Evolutionary conservation across 2,797 vertebrate genomes (phyloP).

Genomic region (Merluccius polli): DNA sequence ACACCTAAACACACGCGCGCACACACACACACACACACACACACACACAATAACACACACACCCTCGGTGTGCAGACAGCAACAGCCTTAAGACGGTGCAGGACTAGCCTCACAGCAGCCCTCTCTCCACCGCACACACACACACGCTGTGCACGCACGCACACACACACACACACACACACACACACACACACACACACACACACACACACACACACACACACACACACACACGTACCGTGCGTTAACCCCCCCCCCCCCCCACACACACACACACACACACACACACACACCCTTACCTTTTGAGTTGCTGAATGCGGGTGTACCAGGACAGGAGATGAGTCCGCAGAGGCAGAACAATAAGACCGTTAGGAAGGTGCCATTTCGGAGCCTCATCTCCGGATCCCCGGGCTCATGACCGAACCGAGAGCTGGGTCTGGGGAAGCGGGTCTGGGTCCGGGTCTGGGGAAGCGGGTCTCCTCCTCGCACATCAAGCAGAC

Average conservation of each 20-base stretch:
- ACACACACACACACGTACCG: not conserved
- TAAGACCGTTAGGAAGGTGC: slow-evolving; percentile 94
- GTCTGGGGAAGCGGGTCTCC: not conserved
- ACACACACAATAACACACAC: not conserved
- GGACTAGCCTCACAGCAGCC: not conserved
- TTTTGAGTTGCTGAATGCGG: slow-evolving; percentile 92
- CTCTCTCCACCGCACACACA: slow-evolving; percentile 1
- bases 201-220: not conserved
- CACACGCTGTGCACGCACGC: slow-evolving; percentile 14
- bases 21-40: not conserved
- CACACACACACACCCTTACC: slow-evolving; percentile 65
- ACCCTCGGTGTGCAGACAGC: no score
- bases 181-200: slow-evolving; percentile 4
- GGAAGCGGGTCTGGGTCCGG: no score
- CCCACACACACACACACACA: not conserved
- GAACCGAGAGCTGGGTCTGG: slow-evolving; percentile 60
- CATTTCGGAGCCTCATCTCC: slow-evolving; percentile 98
- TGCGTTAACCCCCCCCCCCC: not conserved
- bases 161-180: slow-evolving; percentile 7
- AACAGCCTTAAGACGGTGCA: not conserved
- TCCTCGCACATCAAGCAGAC: not conserved
- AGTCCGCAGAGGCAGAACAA: slow-evolving; percentile 91
- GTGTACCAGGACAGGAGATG: slow-evolving; percentile 96
- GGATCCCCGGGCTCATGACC: slow-evolving; percentile 84
- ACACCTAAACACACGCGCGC: not conserved